Percentiles rank a stretch among this genome's conserved stretches.
These are phyloP conservation scores for Suncus etruscus DNA, from an alignment of 2,113 vertebrate genomes.

Conservation along the genomic window DNA sequence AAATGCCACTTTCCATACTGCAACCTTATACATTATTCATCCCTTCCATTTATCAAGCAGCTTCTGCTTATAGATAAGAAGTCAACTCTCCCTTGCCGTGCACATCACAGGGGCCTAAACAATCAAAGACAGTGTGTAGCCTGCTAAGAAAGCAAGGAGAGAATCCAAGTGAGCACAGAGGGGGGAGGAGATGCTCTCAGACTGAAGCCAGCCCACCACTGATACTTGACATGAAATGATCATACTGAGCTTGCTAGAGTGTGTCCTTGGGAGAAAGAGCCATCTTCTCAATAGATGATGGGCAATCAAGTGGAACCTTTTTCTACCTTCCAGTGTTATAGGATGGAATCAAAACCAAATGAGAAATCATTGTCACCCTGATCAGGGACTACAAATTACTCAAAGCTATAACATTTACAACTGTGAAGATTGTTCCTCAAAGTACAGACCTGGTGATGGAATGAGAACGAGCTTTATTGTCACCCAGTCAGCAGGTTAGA, in stretches of 20 bases:
- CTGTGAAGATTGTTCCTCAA: no score
- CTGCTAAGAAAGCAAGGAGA: constrained; percentile 56
- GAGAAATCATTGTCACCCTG: neutral
- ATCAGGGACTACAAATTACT: neutral
- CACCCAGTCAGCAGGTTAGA: no score
- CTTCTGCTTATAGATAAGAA: constrained; percentile 87
- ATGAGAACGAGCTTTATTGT: no score
- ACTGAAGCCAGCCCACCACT: constrained; percentile 24
- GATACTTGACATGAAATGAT: constrained; percentile 62
- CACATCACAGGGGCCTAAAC: constrained; percentile 79
- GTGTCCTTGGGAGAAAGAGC: neutral
- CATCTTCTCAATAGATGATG: neutral
- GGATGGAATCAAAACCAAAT: neutral
- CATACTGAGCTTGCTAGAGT: neutral
- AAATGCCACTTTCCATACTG: constrained; percentile 85
- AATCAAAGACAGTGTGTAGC: constrained; percentile 80
- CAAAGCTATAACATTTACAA: neutral
- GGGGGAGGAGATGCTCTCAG: constrained; percentile 58
- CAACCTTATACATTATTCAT: constrained; percentile 88
- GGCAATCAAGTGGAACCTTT: neutral
- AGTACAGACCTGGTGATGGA: no score
- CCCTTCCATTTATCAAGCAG: constrained; percentile 84
- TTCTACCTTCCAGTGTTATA: neutral
- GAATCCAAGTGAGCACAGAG: constrained; percentile 36
- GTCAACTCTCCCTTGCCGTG: constrained; percentile 81